Base-by-base conservation (phyloP, 2,113 vertebrate species). In the Silurus asotus region DNA sequence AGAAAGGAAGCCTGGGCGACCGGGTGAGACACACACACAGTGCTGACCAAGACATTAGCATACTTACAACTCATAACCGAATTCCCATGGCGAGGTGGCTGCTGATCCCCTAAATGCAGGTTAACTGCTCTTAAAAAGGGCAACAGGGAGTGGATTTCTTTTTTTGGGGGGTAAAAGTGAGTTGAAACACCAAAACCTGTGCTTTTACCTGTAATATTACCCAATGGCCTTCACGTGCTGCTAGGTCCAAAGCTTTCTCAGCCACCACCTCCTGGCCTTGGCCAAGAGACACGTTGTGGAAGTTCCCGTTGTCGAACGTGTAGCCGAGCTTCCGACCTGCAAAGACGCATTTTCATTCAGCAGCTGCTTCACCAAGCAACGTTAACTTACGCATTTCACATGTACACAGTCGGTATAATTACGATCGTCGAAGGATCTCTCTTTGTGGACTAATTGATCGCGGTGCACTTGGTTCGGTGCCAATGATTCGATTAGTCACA, bases 221-320 rank as follows among this genome's bases (percentile, higher is more conserved):
- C 98, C 98, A 99, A 90, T 99, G 97, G 0, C 98, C 98, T 7
- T 96, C 94, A 88, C 91, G 91, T 0, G 96, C 96, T 72, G 98
- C 97, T 76, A 97, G 55, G 23, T 96, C 94, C 51, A 99, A 93
- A 0, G 95, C 93, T 77, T 95, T 94, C 28, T 99, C 97, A 15
- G 98, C 98, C 25, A 98, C 93, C 0, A 95, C 90, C 86, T 99
- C 98, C 85, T 99, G 98, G 59, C 97, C 97, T 92, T 99, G 98
- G 2, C 97, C 98, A 64, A 99, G 91, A 49, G 97, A 99, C 5
- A 99, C 93, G 0, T 98, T 99, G 94, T 99, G 97, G 70, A 99
- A 95, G 89, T 99, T 99, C 89, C 84, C 88, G 90, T 96, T 96
- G 95, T 97, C 96, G 85, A 97, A 97, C 0, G 96, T 98, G 80